Evolutionary conservation across 2,797 vertebrate species (phyloP).

Genomic region (Momotus momota): DNA sequence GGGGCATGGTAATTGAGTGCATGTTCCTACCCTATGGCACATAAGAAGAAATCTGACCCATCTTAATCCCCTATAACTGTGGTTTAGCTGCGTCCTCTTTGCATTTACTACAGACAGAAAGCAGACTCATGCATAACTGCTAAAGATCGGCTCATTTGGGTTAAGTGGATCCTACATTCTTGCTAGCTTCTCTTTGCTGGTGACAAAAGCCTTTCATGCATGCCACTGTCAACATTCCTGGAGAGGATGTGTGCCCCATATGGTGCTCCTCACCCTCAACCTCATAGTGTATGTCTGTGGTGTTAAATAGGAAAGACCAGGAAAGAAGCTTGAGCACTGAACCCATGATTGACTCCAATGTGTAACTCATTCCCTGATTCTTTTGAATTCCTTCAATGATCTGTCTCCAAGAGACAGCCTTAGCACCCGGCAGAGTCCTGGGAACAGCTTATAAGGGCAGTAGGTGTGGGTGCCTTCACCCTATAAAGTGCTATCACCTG

Average conservation of each 20-base stretch:
- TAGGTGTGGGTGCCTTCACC: neutral
- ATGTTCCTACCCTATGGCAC: neutral
- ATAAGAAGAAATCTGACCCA: constrained; percentile 13
- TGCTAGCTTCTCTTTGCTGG: neutral
- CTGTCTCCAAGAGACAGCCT: neutral
- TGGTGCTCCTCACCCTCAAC: neutral
- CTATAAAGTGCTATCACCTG: neutral
- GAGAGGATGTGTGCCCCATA: neutral
- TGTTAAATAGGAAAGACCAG: neutral
- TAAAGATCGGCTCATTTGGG: neutral
- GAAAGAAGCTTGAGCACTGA: neutral
- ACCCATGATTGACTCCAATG: neutral
- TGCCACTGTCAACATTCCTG: neutral
- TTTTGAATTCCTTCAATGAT: neutral
- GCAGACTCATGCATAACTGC: neutral
- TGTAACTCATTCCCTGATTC: neutral
- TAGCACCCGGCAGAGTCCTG: neutral
- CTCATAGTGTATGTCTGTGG: neutral
- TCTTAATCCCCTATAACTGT: neutral
- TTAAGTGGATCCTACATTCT: neutral
- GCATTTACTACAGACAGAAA: constrained; percentile 22
- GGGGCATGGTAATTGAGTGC: neutral
- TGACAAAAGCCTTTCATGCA: neutral
- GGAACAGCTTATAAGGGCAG: neutral
- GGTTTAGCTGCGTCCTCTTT: neutral